Conservation (phyloP, 2,888 invertebrate species). For the Podotricha telesiphe region DNA sequence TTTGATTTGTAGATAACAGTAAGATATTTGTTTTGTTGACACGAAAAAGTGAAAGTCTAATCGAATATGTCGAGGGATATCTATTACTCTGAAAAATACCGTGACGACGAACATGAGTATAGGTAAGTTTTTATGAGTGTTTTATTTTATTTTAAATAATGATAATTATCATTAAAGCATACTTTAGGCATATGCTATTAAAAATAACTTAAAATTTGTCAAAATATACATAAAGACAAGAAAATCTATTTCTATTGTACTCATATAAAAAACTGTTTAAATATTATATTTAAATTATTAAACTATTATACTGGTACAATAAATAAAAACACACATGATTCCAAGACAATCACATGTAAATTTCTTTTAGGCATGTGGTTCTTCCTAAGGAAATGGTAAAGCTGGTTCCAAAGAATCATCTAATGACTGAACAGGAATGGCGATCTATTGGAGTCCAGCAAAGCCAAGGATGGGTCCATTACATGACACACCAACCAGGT, state of each 20-base stretch:
- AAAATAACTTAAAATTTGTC: background rate
- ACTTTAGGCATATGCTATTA: background rate
- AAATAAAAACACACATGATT: background rate
- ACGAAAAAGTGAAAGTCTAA: conserved; percentile 21
- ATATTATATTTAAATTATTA: background rate
- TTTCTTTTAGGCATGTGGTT: conserved; percentile 92
- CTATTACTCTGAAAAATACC: conserved; percentile 97
- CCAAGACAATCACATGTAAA: background rate
- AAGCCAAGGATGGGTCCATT: conserved; percentile 98
- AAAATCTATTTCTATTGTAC: too few species aligned
- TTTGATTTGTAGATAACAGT: background rate
- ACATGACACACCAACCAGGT: conserved; percentile 98
- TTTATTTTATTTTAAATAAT: background rate
- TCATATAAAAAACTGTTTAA: background rate
- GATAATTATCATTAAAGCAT: background rate
- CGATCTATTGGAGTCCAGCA: conserved; percentile 97
- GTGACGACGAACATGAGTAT: conserved; percentile 95
- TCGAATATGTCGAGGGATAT: conserved; percentile 89
- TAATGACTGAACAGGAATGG: conserved; percentile 98
- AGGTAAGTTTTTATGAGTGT: conserved; percentile 81
- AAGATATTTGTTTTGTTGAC: background rate
- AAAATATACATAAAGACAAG: background rate
- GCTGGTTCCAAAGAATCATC: conserved; percentile 94
- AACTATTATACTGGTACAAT: background rate
- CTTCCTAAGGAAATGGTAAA: conserved; percentile 96